Evolutionary conservation across 2,113 vertebrate genomes (phyloP).

Genomic region (Crotalus horridus): DNA sequence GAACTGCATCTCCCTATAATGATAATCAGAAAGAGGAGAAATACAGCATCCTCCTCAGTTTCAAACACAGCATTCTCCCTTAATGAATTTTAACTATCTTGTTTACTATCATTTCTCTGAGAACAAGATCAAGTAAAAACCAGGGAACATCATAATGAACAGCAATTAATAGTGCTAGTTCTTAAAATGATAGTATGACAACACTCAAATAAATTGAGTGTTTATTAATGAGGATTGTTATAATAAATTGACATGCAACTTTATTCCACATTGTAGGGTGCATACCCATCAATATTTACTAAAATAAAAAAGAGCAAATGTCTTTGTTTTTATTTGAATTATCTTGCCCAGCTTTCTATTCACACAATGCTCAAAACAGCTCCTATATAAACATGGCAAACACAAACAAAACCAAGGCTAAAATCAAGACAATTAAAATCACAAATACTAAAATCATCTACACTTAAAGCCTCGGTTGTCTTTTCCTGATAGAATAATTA

Average conservation of each 20-base stretch:
- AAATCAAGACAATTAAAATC: not conserved
- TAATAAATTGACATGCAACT: not conserved
- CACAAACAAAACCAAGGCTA: not conserved
- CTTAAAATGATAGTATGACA: not conserved
- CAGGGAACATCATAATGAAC: not conserved
- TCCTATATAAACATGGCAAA: not conserved
- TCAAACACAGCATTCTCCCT: not conserved
- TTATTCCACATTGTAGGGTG: conserved; percentile 16
- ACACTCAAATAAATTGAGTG: not conserved
- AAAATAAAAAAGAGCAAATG: conserved; percentile 35
- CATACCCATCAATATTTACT: not conserved
- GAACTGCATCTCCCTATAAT: not conserved
- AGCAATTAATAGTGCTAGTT: not conserved
- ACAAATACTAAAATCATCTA: not conserved
- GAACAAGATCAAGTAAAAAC: not conserved
- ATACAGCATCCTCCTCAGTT: not conserved
- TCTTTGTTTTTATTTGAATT: not conserved
- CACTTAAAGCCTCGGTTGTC: not conserved
- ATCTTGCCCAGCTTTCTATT: not conserved
- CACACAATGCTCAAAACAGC: not conserved
- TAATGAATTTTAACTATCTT: not conserved
- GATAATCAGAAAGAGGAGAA: not conserved
- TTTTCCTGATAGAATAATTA: conserved; percentile 15
- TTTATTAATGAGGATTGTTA: conserved; percentile 23
- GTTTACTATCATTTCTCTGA: not conserved